Percentiles rank a stretch among this genome's conserved stretches.
phyloP scores from a whole-genome alignment of 2,888 invertebrate species.

The Apoda limacodes region DNA sequence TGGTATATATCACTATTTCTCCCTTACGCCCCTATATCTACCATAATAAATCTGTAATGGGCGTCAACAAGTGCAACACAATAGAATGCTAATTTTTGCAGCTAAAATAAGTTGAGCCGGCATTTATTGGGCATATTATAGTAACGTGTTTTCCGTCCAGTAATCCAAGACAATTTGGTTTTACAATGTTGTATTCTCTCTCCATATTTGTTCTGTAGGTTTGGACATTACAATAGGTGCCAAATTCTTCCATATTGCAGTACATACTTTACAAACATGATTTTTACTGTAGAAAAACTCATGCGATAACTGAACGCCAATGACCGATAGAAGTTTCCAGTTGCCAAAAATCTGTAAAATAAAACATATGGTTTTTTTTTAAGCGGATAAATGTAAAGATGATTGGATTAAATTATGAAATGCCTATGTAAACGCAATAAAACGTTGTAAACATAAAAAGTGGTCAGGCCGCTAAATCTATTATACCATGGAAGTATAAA shows the following conservation, averaged over 20 bases:
- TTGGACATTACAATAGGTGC: slow-evolving; percentile 20
- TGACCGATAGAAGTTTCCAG: slow-evolving; percentile 22
- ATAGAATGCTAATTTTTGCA: slow-evolving; percentile 20
- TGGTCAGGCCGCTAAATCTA: slow-evolving; percentile 14
- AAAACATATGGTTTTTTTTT: slow-evolving; percentile 14
- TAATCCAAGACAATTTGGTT: slow-evolving; percentile 15
- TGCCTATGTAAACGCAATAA: slow-evolving; percentile 17
- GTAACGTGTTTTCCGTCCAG: slow-evolving; percentile 17
- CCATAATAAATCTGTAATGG: slow-evolving; percentile 20
- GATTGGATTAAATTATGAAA: slow-evolving; percentile 20
- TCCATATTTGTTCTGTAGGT: slow-evolving; percentile 18
- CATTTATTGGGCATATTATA: slow-evolving; percentile 17
- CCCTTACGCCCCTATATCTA: slow-evolving; percentile 21
- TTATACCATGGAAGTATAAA: slow-evolving; percentile 22
- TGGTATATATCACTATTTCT: slow-evolving; percentile 21
- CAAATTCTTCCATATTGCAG: slow-evolving; percentile 23
- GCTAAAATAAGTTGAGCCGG: slow-evolving; percentile 18
- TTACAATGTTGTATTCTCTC: slow-evolving; percentile 14
- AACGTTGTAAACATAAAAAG: slow-evolving; percentile 17
- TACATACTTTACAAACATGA: slow-evolving; percentile 25
- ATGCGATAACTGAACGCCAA: slow-evolving; percentile 23
- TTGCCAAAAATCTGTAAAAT: slow-evolving; percentile 21
- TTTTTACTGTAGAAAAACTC: slow-evolving; percentile 21
- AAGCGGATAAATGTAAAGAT: slow-evolving; percentile 18
- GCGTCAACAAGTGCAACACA: slow-evolving; percentile 21